Evolutionary conservation across 2,113 vertebrate species (phyloP).

Genomic region (Pipra filicauda): DNA sequence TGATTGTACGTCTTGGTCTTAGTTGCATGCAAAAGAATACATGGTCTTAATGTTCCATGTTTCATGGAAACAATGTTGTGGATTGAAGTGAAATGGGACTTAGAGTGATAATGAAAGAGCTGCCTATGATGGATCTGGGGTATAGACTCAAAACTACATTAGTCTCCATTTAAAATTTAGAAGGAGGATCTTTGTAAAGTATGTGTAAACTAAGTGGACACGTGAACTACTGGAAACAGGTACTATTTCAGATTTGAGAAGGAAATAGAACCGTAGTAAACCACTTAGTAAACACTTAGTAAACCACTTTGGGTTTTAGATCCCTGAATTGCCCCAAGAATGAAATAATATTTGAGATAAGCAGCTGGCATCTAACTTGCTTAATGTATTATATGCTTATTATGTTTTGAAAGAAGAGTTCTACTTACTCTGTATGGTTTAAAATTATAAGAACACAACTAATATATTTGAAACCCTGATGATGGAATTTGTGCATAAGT

Average conservation of each 20-base stretch:
- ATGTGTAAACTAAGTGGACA: background rate
- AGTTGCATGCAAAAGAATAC: background rate
- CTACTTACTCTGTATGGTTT: background rate
- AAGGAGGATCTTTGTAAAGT: background rate
- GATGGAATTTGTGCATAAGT: background rate
- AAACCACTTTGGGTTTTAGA: background rate
- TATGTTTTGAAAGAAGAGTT: background rate
- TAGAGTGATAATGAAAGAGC: background rate
- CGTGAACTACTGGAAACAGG: background rate
- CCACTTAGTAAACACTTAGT: background rate
- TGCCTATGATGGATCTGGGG: background rate
- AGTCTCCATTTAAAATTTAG: background rate
- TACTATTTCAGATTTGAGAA: background rate
- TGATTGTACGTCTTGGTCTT: background rate
- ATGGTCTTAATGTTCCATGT: background rate
- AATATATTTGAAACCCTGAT: background rate
- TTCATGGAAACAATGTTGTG: background rate
- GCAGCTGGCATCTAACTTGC: background rate
- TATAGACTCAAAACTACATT: background rate
- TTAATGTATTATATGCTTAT: background rate
- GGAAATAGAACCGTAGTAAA: background rate
- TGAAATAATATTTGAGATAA: background rate
- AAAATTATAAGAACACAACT: background rate
- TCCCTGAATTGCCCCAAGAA: background rate
- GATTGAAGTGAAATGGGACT: background rate